Percentiles rank a stretch among this genome's conserved stretches.
Evolutionary conservation across 2,888 invertebrate species (phyloP).

Genomic region (Brenthis hecate): DNA sequence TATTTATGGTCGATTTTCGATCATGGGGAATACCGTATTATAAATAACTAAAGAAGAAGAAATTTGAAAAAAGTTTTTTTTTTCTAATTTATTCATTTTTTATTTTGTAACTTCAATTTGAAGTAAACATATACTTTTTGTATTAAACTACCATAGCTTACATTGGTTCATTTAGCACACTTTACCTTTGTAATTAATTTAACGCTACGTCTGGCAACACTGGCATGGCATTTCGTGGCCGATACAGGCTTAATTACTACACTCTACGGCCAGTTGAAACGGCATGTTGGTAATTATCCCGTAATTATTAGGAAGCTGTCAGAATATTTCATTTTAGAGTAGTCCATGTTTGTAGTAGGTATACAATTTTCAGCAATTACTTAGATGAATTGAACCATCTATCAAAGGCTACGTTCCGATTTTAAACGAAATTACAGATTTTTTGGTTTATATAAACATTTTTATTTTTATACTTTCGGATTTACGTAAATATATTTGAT

Average conservation of each 20-base stretch:
- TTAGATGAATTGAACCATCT: not conserved
- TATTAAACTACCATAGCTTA: not conserved
- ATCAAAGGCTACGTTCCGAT: not conserved
- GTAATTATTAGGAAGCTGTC: constrained; percentile 35
- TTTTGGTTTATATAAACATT: not conserved
- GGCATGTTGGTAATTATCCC: constrained; percentile 31
- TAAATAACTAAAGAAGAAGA: no score
- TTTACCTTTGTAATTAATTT: constrained; percentile 54
- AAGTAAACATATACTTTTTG: not conserved
- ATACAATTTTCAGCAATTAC: constrained; percentile 5
- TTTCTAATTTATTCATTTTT: no score
- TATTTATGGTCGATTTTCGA: no score
- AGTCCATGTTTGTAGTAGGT: constrained; percentile 10
- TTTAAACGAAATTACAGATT: not conserved
- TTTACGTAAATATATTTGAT: no score
- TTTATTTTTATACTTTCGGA: no score
- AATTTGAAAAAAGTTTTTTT: no score
- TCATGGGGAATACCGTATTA: no score
- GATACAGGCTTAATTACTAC: constrained; percentile 42
- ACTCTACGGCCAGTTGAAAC: constrained; percentile 30
- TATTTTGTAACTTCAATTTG: no score
- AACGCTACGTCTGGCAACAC: constrained; percentile 49
- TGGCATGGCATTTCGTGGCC: constrained; percentile 40
- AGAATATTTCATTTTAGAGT: constrained; percentile 20
- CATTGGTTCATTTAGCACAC: not conserved